Conservation (phyloP, 2,888 invertebrate species). For the Bombylius major region DNA sequence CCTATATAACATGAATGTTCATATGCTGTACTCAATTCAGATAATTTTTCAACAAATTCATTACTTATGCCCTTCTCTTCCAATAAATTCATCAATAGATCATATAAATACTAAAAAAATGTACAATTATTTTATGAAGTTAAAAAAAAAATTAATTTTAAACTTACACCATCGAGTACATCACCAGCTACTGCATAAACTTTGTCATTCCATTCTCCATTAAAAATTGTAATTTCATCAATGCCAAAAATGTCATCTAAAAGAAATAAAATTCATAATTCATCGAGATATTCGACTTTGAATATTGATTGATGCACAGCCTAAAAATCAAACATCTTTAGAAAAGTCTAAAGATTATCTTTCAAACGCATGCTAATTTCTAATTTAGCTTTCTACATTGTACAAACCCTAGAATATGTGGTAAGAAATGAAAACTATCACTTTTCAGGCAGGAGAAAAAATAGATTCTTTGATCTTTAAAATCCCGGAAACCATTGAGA, state of each 20-base stretch:
- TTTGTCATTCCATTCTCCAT: slow-evolving; percentile 78
- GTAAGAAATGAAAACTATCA: too few species aligned
- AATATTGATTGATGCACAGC: too few species aligned
- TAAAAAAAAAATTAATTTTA: slow-evolving; percentile 27
- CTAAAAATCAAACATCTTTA: slow-evolving; percentile 23
- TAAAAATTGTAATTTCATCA: slow-evolving; percentile 81
- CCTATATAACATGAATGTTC: slow-evolving; percentile 88
- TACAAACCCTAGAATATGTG: too few species aligned
- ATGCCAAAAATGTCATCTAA: slow-evolving; percentile 83
- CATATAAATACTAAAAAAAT: slow-evolving; percentile 72
- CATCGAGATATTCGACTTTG: not conserved
- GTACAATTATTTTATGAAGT: not conserved
- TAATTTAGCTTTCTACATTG: too few species aligned
- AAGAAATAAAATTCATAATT: slow-evolving; percentile 21
- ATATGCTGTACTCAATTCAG: slow-evolving; percentile 79
- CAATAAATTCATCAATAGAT: slow-evolving; percentile 84
- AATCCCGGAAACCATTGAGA: too few species aligned
- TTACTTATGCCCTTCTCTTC: slow-evolving; percentile 94
- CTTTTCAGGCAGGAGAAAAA: too few species aligned
- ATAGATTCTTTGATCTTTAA: too few species aligned
- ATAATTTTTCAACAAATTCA: slow-evolving; percentile 80
- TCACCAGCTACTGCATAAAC: slow-evolving; percentile 86
- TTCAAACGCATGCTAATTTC: too few species aligned
- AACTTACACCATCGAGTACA: slow-evolving; percentile 85
- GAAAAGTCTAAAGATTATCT: too few species aligned